These are phyloP conservation scores for Cisticola juncidis DNA, from an alignment of 2,113 vertebrate species.

Conservation along the genomic window DNA sequence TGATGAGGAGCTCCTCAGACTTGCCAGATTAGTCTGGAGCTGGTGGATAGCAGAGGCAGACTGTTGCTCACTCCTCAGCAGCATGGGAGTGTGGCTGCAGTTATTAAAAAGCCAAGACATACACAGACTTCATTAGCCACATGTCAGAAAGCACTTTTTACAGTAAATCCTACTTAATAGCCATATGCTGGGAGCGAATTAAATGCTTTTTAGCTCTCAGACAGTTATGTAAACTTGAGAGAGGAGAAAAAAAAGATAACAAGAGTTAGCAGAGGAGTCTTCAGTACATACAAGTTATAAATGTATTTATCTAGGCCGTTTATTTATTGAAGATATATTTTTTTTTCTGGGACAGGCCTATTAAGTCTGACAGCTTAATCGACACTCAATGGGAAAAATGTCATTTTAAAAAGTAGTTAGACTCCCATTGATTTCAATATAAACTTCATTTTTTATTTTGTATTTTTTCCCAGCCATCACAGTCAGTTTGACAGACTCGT, in stretches of 20 bases:
- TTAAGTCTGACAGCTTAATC: constrained; percentile 66
- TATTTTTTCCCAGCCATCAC: not conserved
- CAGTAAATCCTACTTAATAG: constrained; percentile 39
- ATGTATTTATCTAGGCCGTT: constrained; percentile 44
- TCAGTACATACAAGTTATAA: constrained; percentile 15
- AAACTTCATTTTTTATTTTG: constrained; percentile 51
- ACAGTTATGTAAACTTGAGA: constrained; percentile 57
- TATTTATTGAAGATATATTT: constrained; percentile 46
- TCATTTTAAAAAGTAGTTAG: constrained; percentile 30
- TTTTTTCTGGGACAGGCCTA: constrained; percentile 50
- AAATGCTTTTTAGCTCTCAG: constrained; percentile 57
- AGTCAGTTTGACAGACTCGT: constrained; percentile 56
- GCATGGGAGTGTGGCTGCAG: not conserved
- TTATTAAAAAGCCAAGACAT: not conserved
- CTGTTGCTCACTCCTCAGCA: not conserved
- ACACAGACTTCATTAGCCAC: constrained; percentile 47
- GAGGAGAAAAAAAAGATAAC: not conserved
- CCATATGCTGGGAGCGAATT: constrained; percentile 36
- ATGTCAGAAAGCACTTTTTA: constrained; percentile 51
- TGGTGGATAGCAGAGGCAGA: not conserved
- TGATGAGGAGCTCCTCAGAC: not conserved
- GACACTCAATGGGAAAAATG: constrained; percentile 53
- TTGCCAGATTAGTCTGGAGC: not conserved
- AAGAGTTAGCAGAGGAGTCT: not conserved
- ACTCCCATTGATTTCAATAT: constrained; percentile 61